A percentile compares a stretch with the other conserved stretches of the same genome.
Conservation (phyloP, 2,797 vertebrate genomes). For the Phoebastria nigripes region DNA sequence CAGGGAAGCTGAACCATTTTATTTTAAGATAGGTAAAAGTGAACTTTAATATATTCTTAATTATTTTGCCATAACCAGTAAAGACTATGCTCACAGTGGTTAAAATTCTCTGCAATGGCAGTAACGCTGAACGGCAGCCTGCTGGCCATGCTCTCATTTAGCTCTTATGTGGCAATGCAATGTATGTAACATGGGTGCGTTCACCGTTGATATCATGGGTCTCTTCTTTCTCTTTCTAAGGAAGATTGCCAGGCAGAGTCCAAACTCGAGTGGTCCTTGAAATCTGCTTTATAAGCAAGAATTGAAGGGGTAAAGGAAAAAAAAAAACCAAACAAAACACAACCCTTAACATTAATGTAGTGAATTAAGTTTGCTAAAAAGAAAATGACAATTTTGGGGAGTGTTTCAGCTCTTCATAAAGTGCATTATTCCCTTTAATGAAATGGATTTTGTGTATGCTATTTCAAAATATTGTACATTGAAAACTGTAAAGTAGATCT, state of each 20-base stretch:
- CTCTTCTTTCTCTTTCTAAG: not conserved
- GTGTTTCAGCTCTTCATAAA: not conserved
- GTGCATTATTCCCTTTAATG: not conserved
- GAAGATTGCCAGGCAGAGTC: not conserved
- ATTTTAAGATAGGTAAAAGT: not conserved
- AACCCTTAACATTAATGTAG: not conserved
- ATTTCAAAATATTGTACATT: not conserved
- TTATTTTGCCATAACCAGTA: not conserved
- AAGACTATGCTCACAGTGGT: not conserved
- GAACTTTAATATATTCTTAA: not conserved
- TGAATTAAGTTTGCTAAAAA: not conserved
- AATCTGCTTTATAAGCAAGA: not conserved
- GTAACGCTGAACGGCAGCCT: not conserved
- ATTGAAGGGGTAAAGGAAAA: not conserved
- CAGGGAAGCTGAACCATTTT: not conserved
- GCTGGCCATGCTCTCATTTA: not conserved
- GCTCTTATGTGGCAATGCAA: not conserved
- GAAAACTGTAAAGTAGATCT: not conserved
- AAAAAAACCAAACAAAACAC: not conserved
- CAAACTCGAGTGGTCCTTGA: not conserved
- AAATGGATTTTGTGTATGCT: not conserved
- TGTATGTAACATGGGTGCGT: not conserved
- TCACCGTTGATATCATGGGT: not conserved
- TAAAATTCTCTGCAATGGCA: not conserved
- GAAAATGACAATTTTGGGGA: not conserved